Percentiles rank a stretch among this genome's conserved stretches.
Evolutionary conservation across 2,113 vertebrate genomes (phyloP).

Genomic region (Plotosus lineatus): DNA sequence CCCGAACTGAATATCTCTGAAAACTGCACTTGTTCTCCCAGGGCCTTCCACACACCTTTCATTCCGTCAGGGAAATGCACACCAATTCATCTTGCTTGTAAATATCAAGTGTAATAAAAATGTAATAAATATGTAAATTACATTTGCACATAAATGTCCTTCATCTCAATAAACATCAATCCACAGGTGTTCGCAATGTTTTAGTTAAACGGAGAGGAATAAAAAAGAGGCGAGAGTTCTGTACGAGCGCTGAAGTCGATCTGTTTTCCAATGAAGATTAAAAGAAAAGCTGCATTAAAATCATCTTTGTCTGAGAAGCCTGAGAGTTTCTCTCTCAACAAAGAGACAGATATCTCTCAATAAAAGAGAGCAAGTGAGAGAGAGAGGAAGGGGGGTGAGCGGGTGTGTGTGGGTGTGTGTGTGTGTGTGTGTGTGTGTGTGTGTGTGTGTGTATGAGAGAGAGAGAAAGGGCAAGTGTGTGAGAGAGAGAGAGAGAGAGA

Average conservation of each 20-base stretch:
- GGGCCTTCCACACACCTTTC: not conserved
- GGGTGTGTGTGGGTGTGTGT: not conserved
- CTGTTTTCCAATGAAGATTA: not conserved
- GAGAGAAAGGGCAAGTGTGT: no score
- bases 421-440: not conserved
- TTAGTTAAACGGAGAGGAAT: no score
- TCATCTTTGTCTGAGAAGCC: not conserved
- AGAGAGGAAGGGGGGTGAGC: not conserved
- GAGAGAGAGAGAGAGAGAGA: no score
- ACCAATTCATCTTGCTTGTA: no score
- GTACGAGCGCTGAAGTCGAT: not conserved
- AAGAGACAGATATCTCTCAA: not conserved
- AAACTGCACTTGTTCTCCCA: no score
- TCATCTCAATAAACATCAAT: not conserved
- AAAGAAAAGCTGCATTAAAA: not conserved
- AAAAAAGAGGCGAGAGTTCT: not conserved
- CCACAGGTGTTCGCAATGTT: no score
- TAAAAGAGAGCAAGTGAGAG: not conserved
- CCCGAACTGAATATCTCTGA: not conserved
- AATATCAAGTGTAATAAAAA: not conserved
- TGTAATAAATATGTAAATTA: slow-evolving; percentile 8
- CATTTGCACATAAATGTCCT: not conserved
- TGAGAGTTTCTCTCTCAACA: not conserved
- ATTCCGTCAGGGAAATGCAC: not conserved
- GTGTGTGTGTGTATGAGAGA: no score